Percentiles rank a stretch among this genome's conserved stretches.
phyloP scores from a whole-genome alignment of 2,888 invertebrate species.

The Ernsta delagoae region DNA sequence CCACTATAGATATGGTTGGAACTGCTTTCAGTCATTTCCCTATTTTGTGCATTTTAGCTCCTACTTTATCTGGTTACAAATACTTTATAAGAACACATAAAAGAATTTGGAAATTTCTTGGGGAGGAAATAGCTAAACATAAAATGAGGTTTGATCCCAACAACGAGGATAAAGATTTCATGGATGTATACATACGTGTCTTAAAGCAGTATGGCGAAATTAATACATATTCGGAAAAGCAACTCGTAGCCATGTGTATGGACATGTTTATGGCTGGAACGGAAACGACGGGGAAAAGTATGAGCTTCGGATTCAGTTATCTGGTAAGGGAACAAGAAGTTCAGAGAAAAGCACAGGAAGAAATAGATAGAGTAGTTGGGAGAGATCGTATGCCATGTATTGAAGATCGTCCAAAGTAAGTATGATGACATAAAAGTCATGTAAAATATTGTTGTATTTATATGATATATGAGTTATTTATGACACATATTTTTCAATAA shows the following conservation, averaged over 20 bases:
- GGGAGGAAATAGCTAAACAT: conserved; percentile 89
- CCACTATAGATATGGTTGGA: conserved; percentile 92
- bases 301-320: conserved; percentile 91
- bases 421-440: conserved; percentile 15
- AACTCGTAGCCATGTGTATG: conserved; percentile 91
- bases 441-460: too few relatives aligned
- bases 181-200: conserved; percentile 91
- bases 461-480: too few relatives aligned
- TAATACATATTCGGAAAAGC: conserved; percentile 87
- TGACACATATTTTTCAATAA: too few relatives aligned
- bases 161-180: conserved; percentile 89
- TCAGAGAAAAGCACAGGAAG: conserved; percentile 90
- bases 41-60: conserved; percentile 88
- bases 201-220: conserved; percentile 85
- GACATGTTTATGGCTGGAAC: conserved; percentile 95
- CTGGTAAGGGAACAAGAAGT: conserved; percentile 89
- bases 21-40: conserved; percentile 93
- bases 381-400: conserved; percentile 87
- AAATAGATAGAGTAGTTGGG: conserved; percentile 91
- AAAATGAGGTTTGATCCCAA: conserved; percentile 85
- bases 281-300: conserved; percentile 92
- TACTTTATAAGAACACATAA: conserved; percentile 89
- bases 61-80: conserved; percentile 90
- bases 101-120: conserved; percentile 89
- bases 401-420: conserved; percentile 89